phyloP scores from a whole-genome alignment of 2,113 vertebrate species.

The Anthoscopus minutus region DNA sequence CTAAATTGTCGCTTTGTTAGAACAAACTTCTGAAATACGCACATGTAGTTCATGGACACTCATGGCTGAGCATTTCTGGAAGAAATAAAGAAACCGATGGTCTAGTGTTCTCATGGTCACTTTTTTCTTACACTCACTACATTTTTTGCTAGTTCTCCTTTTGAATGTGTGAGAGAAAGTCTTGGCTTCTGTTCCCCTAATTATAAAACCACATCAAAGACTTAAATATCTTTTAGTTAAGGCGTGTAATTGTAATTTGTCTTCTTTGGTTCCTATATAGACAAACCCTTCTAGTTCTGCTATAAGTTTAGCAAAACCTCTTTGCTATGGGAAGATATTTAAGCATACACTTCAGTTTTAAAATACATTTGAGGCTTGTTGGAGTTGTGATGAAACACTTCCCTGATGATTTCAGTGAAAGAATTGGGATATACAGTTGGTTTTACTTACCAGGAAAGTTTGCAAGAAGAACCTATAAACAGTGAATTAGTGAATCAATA shows the following conservation, averaged over 20 bases:
- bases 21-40: background rate
- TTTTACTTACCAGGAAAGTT: background rate
- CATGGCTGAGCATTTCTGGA: background rate
- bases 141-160: background rate
- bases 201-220: background rate
- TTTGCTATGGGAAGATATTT: background rate
- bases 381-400: background rate
- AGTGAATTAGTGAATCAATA: slow-evolving; percentile 6
- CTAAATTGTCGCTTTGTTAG: background rate
- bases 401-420: background rate
- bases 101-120: background rate
- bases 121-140: background rate
- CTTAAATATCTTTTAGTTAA: background rate
- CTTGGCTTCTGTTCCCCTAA: background rate
- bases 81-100: background rate
- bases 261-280: background rate
- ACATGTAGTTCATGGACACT: fast-evolving
- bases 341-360: background rate
- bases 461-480: background rate
- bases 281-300: background rate
- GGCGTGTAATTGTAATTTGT: background rate
- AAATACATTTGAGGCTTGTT: background rate
- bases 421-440: background rate
- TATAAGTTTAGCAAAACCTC: background rate
- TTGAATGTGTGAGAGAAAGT: background rate